A percentile compares a stretch with the other conserved stretches of the same genome.
Evolutionary conservation across 1,140 invertebrate species (phyloP).

Genomic region (Listronotus bonariensis): DNA sequence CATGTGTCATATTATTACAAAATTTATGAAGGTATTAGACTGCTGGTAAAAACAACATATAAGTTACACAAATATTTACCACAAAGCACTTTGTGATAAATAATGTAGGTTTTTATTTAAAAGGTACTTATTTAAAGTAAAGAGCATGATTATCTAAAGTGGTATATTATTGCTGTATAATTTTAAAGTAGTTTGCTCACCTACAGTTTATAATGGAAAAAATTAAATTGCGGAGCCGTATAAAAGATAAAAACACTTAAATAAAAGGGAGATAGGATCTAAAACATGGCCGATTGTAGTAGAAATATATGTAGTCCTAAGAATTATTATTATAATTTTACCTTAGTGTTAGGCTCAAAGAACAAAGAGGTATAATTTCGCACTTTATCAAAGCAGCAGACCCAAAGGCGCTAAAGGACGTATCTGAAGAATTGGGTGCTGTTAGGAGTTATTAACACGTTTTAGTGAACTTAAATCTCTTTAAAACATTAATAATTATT

Average conservation of each 20-base stretch:
- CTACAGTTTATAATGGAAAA: constrained; percentile 9
- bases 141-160: constrained; percentile 20
- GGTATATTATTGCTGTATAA: constrained; percentile 16
- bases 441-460: constrained; percentile 25
- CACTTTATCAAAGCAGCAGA: constrained; percentile 28
- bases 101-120: no score
- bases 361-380: constrained; percentile 35
- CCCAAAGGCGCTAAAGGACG: constrained; percentile 17
- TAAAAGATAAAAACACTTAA: constrained; percentile 24
- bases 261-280: constrained; percentile 21
- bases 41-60: no score
- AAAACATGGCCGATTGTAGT: constrained; percentile 18
- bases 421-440: constrained; percentile 20
- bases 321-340: constrained; percentile 23
- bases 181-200: constrained; percentile 26
- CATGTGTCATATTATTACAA: no score
- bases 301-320: constrained; percentile 18
- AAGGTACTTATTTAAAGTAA: constrained; percentile 14
- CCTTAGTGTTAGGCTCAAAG: constrained; percentile 17
- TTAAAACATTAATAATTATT: constrained; percentile 20
- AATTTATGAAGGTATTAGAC: no score
- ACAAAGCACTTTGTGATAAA: no score
- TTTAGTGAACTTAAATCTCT: constrained; percentile 27
- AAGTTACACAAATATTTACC: no score
- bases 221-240: constrained; percentile 17